Evolutionary conservation across 2,797 vertebrate species (phyloP).

Genomic region (Silurus aristotelis): DNA sequence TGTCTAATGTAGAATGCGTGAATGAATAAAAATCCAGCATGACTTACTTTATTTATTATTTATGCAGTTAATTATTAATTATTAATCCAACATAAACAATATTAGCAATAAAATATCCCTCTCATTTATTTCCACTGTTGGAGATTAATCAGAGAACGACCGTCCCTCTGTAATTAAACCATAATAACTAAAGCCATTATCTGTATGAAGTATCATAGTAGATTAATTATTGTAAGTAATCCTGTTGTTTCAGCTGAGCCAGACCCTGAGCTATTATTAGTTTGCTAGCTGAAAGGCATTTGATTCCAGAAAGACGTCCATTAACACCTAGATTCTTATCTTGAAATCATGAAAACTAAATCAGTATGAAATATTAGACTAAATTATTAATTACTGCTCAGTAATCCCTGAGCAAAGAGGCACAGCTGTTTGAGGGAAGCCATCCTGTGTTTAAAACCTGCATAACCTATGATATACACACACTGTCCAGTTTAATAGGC

Average conservation of each 20-base stretch:
- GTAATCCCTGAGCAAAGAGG: background rate
- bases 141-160: background rate
- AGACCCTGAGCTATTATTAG: background rate
- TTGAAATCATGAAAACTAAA: background rate
- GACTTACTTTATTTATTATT: background rate
- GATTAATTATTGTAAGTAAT: background rate
- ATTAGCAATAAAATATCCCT: background rate
- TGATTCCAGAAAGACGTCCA: background rate
- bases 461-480: background rate
- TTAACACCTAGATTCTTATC: background rate
- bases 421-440: background rate
- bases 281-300: background rate
- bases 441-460: background rate
- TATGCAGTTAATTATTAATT: background rate
- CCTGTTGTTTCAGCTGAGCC: background rate
- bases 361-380: background rate
- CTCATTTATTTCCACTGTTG: background rate
- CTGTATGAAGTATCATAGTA: background rate
- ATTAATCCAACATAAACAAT: background rate
- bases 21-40: background rate
- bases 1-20: background rate
- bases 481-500: background rate
- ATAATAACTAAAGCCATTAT: background rate
- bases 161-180: constrained; percentile 10
- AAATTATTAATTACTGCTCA: background rate